Evolutionary conservation across 2,797 vertebrate species (phyloP).

Genomic region (Chloroceryle amazona): DNA sequence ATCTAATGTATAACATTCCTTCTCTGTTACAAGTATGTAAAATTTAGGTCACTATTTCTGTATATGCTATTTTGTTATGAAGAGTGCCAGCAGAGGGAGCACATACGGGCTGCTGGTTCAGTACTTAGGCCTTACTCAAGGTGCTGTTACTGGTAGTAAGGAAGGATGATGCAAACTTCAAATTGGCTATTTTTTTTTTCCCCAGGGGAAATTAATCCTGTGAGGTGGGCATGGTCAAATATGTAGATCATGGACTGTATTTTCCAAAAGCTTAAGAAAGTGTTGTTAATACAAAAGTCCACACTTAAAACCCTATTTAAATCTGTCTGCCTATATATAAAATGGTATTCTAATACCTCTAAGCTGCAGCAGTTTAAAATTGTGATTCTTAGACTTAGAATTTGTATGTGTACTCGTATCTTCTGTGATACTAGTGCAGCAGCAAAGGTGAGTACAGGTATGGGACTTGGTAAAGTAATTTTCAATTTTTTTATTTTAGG

Average conservation of each 20-base stretch:
- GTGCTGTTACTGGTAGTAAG: background rate
- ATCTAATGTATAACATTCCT: background rate
- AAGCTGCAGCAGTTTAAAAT: background rate
- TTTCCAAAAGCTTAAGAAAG: background rate
- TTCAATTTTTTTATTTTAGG: slow-evolving; percentile 82
- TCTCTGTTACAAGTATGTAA: background rate
- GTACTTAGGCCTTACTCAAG: background rate
- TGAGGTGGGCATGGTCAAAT: background rate
- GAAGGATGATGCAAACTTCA: background rate
- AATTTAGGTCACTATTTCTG: background rate
- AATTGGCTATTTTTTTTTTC: background rate
- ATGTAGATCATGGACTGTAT: background rate
- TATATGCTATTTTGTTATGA: rapidly evolving
- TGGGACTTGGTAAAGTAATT: background rate
- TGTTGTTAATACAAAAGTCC: background rate
- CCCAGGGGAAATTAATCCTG: rapidly evolving
- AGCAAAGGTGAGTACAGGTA: background rate
- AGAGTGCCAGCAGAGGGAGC: slow-evolving; percentile 55
- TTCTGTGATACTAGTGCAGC: background rate
- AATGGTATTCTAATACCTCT: background rate
- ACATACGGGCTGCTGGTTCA: background rate
- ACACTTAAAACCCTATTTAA: background rate
- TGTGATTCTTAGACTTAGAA: background rate
- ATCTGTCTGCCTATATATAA: too few relatives aligned
- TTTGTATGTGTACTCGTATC: background rate